Evolutionary conservation across 2,888 invertebrate genomes (phyloP).

Genomic region (Leucoma salicis): DNA sequence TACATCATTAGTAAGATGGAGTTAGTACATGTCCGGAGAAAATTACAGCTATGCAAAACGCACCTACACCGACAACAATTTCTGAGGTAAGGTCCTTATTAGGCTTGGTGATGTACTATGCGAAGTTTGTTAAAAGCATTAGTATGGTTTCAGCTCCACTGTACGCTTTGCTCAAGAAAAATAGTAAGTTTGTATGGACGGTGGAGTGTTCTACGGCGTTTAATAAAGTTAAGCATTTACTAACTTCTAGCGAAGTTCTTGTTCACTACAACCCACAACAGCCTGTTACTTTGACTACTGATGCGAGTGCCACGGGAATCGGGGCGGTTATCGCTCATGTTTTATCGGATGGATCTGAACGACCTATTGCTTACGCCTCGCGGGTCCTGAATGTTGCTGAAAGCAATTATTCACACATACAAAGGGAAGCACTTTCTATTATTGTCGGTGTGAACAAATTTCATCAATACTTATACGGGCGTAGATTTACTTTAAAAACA

Average conservation of each 20-base stretch:
- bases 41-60: background rate
- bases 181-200: background rate
- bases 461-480: slow-evolving; percentile 6
- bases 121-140: background rate
- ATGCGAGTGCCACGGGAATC: background rate
- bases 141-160: background rate
- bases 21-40: background rate
- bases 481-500: slow-evolving; percentile 2
- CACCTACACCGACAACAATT: background rate
- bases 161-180: background rate
- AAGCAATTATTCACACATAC: background rate
- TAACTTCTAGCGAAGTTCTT: background rate
- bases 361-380: background rate
- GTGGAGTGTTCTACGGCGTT: background rate
- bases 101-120: background rate
- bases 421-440: slow-evolving; percentile 8
- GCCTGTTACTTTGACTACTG: background rate
- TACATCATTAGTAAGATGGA: background rate
- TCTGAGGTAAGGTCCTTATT: slow-evolving; percentile 4
- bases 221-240: background rate
- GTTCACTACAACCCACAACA: background rate
- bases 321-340: background rate
- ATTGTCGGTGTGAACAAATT: slow-evolving; percentile 2
- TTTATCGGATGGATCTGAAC: background rate
- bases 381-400: background rate